phyloP scores from a whole-genome alignment of 1,140 invertebrate species.

The Drosophila ercepeae region DNA sequence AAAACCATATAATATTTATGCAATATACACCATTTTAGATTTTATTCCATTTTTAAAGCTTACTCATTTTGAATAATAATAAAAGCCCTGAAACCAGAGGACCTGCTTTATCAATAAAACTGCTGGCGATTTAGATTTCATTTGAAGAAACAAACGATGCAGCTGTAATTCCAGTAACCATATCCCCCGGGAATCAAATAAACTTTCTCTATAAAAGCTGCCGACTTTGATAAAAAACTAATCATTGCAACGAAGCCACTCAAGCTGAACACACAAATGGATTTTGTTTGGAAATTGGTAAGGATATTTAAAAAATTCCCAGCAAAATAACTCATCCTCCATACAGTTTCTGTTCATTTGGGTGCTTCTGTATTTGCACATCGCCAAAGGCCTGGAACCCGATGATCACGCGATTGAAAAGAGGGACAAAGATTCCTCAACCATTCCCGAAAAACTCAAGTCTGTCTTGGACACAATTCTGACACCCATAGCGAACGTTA shows the following conservation, averaged over 20 bases:
- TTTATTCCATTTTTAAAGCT: no score
- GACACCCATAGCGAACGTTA: constrained; percentile 1
- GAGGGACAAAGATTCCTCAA: background rate
- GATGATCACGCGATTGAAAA: constrained; percentile 3
- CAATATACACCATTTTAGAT: no score
- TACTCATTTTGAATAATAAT: no score
- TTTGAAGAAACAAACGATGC: background rate
- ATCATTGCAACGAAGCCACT: background rate
- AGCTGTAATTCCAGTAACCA: constrained; percentile 2
- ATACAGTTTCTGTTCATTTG: background rate
- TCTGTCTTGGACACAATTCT: background rate
- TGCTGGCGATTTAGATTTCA: background rate
- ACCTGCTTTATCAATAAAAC: no score
- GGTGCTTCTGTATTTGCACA: background rate
- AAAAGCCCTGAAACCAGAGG: background rate
- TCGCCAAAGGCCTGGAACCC: background rate
- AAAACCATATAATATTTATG: background rate
- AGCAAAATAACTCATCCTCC: background rate
- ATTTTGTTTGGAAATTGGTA: constrained; percentile 6
- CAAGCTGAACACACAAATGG: background rate
- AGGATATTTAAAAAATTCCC: background rate
- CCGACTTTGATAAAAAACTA: background rate
- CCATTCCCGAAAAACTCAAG: background rate
- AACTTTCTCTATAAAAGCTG: constrained; percentile 17
- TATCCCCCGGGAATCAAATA: background rate